A percentile compares a stretch with the other conserved stretches of the same genome.
Conservation (phyloP, 2,888 invertebrate species). For the Oscheius onirici region DNA sequence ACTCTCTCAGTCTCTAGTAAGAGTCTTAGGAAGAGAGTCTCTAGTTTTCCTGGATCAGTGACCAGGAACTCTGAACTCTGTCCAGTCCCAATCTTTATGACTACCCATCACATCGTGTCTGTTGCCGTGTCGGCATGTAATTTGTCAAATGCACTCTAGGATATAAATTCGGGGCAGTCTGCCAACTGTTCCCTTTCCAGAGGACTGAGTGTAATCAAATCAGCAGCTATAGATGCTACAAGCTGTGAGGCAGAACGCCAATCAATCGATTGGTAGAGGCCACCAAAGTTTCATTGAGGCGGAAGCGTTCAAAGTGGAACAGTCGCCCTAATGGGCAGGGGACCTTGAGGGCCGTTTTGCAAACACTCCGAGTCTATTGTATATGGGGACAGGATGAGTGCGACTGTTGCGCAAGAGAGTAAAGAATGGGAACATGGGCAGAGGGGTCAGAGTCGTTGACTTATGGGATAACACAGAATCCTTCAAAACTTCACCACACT, state of each 20-base stretch:
- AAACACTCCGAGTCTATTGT: conserved; percentile 25
- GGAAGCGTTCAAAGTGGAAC: not conserved
- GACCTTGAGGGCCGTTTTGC: conserved; percentile 19
- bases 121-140: not conserved
- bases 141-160: conserved; percentile 27
- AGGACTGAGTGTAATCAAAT: not conserved
- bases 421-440: not conserved
- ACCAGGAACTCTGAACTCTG: not conserved
- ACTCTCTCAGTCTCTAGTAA: too few relatives aligned
- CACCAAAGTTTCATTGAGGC: not conserved
- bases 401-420: not conserved
- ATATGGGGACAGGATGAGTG: not conserved
- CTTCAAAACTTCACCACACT: too few relatives aligned
- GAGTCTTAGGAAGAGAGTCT: too few relatives aligned
- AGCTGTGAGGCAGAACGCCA: not conserved
- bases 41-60: not conserved
- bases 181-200: conserved; percentile 10
- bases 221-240: not conserved
- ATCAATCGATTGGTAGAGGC: not conserved
- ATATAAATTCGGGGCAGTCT: conserved; percentile 4
- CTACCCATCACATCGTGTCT: conserved; percentile 1
- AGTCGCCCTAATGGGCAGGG: conserved; percentile 15
- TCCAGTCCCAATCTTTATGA: conserved; percentile 8
- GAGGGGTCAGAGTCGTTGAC: too few relatives aligned
- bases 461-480: too few relatives aligned